These are phyloP conservation scores for Exocentrus adspersus DNA, from an alignment of 2,888 invertebrate species.

Conservation along the genomic window DNA sequence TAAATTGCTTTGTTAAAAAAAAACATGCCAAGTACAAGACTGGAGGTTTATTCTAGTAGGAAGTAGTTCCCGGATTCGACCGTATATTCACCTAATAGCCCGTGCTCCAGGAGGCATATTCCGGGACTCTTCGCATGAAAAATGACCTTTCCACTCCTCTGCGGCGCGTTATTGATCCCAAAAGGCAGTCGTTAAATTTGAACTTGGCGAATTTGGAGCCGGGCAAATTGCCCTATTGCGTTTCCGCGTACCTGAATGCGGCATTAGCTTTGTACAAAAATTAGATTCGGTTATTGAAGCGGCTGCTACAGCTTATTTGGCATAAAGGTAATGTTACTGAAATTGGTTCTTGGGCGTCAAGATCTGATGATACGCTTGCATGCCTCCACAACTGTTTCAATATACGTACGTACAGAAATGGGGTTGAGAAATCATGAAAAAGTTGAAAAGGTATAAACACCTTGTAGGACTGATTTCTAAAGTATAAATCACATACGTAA, in stretches of 20 bases:
- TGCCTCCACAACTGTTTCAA: too few relatives aligned
- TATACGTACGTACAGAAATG: too few relatives aligned
- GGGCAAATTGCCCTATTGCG: constrained; percentile 25
- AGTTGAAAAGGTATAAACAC: too few relatives aligned
- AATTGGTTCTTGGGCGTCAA: too few relatives aligned
- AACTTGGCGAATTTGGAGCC: constrained; percentile 29
- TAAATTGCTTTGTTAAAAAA: too few relatives aligned
- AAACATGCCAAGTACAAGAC: constrained; percentile 23
- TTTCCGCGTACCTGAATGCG: constrained; percentile 9
- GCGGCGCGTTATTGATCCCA: constrained; percentile 37
- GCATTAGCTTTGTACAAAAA: neutral
- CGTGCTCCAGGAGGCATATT: constrained; percentile 35
- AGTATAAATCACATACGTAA: neutral
- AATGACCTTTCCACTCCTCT: constrained; percentile 40
- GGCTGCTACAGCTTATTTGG: too few relatives aligned
- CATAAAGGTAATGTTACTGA: too few relatives aligned
- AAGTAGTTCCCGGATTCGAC: constrained; percentile 38
- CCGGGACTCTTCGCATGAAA: constrained; percentile 38
- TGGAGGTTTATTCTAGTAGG: too few relatives aligned
- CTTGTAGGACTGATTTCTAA: neutral
- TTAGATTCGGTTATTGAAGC: too few relatives aligned
- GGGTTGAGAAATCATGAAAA: too few relatives aligned
- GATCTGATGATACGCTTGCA: too few relatives aligned
- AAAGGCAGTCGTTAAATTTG: constrained; percentile 32
- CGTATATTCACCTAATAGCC: constrained; percentile 33